phyloP scores from a whole-genome alignment of 2,888 invertebrate genomes.

The Trachelus tabidus region DNA sequence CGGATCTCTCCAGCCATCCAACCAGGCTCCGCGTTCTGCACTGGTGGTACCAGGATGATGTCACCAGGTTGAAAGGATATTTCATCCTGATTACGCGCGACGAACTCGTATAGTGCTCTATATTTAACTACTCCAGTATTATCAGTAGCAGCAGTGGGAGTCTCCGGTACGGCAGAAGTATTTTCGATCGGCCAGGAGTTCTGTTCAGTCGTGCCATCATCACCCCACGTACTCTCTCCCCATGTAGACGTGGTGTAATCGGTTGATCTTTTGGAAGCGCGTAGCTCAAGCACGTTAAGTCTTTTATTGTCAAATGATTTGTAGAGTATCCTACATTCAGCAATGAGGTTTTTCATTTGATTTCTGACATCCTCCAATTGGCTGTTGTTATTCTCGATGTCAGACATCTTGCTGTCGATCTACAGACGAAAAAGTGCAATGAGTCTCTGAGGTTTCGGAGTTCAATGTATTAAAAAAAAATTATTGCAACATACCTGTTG shows the following conservation, averaged over 20 bases:
- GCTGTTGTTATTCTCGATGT: constrained; percentile 83
- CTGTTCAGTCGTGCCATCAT: constrained; percentile 59
- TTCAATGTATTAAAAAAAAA: background rate
- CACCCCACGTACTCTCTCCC: constrained; percentile 74
- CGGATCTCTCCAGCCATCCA: constrained; percentile 94
- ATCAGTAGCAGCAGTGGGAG: constrained; percentile 53
- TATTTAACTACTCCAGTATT: constrained; percentile 75
- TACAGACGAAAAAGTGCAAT: constrained; percentile 53
- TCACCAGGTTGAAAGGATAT: constrained; percentile 94
- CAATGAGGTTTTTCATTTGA: constrained; percentile 74
- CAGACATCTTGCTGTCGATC: constrained; percentile 81
- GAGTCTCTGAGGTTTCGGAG: background rate
- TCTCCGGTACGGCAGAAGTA: constrained; percentile 38
- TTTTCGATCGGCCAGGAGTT: constrained; percentile 50
- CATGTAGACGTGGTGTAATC: constrained; percentile 70
- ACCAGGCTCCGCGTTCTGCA: constrained; percentile 94
- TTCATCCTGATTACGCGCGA: constrained; percentile 91
- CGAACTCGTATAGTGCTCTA: constrained; percentile 93
- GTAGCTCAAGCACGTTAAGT: constrained; percentile 68
- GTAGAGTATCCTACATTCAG: constrained; percentile 77
- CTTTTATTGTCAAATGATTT: constrained; percentile 77
- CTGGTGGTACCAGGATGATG: constrained; percentile 81
- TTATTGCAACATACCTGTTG: constrained; percentile 66
- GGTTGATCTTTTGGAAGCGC: constrained; percentile 65
- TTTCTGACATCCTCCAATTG: constrained; percentile 80